Evolutionary conservation across 2,113 vertebrate species (phyloP), one percentile per base, ranked within the genome.

Genomic region (Lasiurus cinereus): DNA sequence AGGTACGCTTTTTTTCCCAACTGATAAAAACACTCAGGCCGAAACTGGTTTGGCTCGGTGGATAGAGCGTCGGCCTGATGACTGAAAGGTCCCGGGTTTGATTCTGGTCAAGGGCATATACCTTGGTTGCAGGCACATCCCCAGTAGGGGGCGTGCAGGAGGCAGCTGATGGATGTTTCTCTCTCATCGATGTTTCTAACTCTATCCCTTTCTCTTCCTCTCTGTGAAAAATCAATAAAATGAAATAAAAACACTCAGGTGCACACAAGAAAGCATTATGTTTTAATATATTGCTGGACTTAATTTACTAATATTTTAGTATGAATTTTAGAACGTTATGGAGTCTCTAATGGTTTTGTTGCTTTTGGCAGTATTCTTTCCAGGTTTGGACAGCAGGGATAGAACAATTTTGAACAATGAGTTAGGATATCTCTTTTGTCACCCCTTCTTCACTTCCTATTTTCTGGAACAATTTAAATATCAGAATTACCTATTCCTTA

Each of bases 301-400:
- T 85, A 70, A 78, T 43, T 79, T 48, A 89, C 33, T 73, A 67
- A 52, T 70, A 62, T 83, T 94, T 80, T 52, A 73, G 27, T 43
- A 62, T 1, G 5, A 9, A 33, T 78, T 91, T 83, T 54, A 0
- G 27, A 56, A 67, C 54, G 48, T 69, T 16, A 64, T 88, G 11
- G 74, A 21, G n/a, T 13, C 39, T 90, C 46, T 11, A 66, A 64
- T 36, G 36, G 43, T 66, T 54, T 67, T 77, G 70, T 43, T 78
- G 33, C 72, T 66, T 77, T 36, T 62, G 22, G 46, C 48, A 82
- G 48, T 90, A 54, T 46, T 43, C 43, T 93, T 43, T 95, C 56
- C 73, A 90, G 6, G 19, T 67, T 50, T 90, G 74, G 33, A 48
- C 52, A 87, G 16, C 31, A 74, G 59, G n/a, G n/a, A 91, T 59